Evolutionary conservation across 2,888 invertebrate species (phyloP).

Genomic region (Lamellibrachia satsuma): DNA sequence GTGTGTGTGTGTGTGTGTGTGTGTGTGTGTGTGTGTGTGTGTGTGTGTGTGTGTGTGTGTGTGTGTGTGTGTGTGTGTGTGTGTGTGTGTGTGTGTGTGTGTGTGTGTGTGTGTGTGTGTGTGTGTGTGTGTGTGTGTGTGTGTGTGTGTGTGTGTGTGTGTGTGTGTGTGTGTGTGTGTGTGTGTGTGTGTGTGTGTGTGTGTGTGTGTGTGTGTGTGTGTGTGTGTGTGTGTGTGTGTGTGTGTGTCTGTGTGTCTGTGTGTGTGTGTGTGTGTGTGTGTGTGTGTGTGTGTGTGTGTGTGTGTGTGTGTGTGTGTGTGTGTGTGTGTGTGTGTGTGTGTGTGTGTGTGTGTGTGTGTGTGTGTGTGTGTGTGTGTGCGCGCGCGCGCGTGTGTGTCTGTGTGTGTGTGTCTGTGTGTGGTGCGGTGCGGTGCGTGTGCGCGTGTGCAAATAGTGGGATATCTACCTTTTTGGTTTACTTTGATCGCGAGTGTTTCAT

Average conservation of each 20-base stretch:
- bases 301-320: conserved; percentile 18
- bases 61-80: conserved; percentile 19
- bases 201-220: conserved; percentile 19
- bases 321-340: conserved; percentile 19
- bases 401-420: conserved; percentile 14
- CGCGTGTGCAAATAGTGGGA: too few species aligned
- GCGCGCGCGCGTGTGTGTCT: too few species aligned
- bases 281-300: not conserved
- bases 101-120: conserved; percentile 19
- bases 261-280: conserved; percentile 19
- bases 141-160: conserved; percentile 14
- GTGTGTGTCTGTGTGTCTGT: not conserved
- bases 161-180: not conserved
- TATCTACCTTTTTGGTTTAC: too few species aligned
- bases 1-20: conserved; percentile 19
- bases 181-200: conserved; percentile 19
- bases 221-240: conserved; percentile 19
- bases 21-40: not conserved
- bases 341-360: conserved; percentile 19
- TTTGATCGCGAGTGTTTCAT: too few species aligned
- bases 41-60: conserved; percentile 19
- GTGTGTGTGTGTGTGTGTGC: conserved; percentile 19
- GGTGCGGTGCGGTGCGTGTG: not conserved
- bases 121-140: conserved; percentile 19
- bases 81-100: conserved; percentile 19